phyloP scores from a whole-genome alignment of 2,797 vertebrate genomes.

The Enteromius paludinosus region DNA sequence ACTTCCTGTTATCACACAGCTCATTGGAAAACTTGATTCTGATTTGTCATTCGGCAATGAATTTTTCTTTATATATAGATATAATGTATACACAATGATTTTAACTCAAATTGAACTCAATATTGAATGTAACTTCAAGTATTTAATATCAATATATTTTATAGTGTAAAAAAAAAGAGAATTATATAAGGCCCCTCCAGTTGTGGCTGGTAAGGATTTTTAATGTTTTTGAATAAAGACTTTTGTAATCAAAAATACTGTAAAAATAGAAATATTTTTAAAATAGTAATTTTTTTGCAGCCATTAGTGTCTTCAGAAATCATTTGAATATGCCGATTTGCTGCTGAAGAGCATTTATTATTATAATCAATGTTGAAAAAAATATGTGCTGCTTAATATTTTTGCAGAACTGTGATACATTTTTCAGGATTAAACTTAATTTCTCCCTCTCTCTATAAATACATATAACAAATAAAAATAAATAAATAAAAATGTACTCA shows the following conservation, averaged over 20 bases:
- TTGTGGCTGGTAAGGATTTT: not conserved
- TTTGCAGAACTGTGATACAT: not conserved
- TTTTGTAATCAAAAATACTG: not conserved
- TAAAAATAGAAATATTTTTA: not conserved
- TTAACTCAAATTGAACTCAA: not conserved
- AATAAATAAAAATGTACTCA: not conserved
- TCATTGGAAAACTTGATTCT: constrained; percentile 1
- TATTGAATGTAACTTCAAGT: constrained; percentile 12
- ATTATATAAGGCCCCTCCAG: not conserved
- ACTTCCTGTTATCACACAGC: not conserved
- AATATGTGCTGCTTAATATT: not conserved
- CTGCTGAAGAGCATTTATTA: not conserved
- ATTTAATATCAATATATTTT: not conserved
- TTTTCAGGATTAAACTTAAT: not conserved
- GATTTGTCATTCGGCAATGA: not conserved
- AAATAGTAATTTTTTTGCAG: not conserved
- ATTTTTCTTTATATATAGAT: not conserved
- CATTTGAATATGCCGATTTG: not conserved
- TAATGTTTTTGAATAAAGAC: no score
- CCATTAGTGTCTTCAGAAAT: not conserved
- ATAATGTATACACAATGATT: not conserved
- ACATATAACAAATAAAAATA: not conserved
- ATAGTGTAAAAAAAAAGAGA: not conserved
- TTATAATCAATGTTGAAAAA: not conserved
- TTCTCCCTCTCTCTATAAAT: not conserved